Percentiles rank a stretch among this genome's conserved stretches.
Evolutionary conservation across 2,113 vertebrate species (phyloP).

Genomic region (Podiceps cristatus): DNA sequence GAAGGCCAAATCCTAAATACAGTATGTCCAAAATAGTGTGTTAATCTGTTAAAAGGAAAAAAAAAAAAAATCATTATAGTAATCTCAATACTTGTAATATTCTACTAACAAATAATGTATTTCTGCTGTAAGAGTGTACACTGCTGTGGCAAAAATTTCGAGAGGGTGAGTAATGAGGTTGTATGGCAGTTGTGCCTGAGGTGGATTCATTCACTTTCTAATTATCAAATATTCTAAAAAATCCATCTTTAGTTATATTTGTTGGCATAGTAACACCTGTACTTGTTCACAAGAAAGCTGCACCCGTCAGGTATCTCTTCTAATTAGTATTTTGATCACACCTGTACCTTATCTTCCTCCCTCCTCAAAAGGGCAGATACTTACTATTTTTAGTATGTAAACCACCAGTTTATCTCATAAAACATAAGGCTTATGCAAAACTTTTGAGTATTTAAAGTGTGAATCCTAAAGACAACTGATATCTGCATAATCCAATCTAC

Average conservation of each 20-base stretch:
- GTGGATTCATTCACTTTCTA: background rate
- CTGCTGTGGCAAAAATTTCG: background rate
- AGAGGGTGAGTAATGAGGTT: background rate
- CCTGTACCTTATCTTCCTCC: background rate
- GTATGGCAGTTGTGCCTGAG: background rate
- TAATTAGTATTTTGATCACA: background rate
- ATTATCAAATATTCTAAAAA: background rate
- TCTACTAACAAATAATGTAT: background rate
- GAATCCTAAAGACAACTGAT: background rate
- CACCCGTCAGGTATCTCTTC: background rate
- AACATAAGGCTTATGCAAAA: background rate
- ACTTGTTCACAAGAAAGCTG: background rate
- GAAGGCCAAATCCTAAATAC: background rate
- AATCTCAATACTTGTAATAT: background rate
- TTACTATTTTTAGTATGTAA: background rate
- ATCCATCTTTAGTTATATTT: background rate
- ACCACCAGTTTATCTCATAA: background rate
- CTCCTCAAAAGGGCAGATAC: background rate
- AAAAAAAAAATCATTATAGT: background rate
- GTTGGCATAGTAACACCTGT: background rate
- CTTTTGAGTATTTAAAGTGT: background rate
- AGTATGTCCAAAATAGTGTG: background rate
- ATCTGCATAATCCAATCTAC: background rate
- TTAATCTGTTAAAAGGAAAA: background rate
- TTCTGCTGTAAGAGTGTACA: background rate